phyloP scores from a whole-genome alignment of 2,888 invertebrate genomes.

The Geophilus truncorum region DNA sequence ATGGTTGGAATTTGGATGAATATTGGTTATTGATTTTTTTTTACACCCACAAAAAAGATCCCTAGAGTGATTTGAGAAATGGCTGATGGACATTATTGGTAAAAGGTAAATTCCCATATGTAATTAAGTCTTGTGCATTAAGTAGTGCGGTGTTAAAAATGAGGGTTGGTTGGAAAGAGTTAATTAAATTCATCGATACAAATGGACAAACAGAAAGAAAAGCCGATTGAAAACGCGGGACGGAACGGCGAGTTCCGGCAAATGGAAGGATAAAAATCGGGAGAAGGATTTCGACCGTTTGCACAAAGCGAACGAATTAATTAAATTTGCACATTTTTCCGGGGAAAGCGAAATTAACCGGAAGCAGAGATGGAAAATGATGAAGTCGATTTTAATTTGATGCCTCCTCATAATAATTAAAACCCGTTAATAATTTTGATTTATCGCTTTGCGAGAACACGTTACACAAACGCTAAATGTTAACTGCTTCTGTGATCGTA shows the following conservation, averaged over 20 bases:
- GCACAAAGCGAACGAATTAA: neutral
- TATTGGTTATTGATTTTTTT: neutral
- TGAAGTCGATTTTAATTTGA: constrained; percentile 20
- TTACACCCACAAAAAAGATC: neutral
- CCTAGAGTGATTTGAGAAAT: too few species aligned
- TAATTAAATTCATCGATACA: too few species aligned
- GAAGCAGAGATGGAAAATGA: neutral
- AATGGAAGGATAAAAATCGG: neutral
- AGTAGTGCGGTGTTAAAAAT: too few species aligned
- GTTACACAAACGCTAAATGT: constrained; percentile 4
- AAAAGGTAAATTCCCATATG: too few species aligned
- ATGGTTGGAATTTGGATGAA: neutral
- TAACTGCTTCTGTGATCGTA: neutral
- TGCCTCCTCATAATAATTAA: constrained; percentile 8
- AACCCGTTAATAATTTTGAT: constrained; percentile 13
- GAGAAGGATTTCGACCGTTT: neutral
- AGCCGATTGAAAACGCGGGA: too few species aligned
- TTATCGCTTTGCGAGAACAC: neutral
- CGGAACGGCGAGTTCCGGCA: too few species aligned
- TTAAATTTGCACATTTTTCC: neutral
- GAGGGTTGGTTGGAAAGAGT: too few species aligned
- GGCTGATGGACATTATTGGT: too few species aligned
- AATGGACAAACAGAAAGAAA: too few species aligned
- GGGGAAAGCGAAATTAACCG: neutral
- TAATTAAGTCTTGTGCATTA: too few species aligned